These are phyloP conservation scores for Thaumetopoea pityocampa DNA, from an alignment of 1,140 invertebrate species.

Conservation along the genomic window DNA sequence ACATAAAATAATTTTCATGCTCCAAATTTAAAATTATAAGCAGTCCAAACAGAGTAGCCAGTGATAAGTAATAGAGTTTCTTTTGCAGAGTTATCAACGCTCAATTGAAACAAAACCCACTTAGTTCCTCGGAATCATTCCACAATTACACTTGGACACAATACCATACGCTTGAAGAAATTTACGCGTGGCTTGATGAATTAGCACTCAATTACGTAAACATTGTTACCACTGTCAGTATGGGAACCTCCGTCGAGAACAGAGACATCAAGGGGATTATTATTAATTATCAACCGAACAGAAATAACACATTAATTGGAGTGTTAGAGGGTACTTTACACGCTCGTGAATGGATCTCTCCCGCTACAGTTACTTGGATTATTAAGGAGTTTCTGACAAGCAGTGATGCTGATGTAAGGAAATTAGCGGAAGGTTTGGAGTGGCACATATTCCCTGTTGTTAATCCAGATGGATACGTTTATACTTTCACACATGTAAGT, in stretches of 20 bases:
- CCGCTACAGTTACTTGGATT: constrained; percentile 83
- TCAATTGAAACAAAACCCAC: constrained; percentile 31
- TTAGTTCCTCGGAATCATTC: constrained; percentile 23
- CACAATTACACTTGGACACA: constrained; percentile 52
- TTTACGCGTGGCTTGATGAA: constrained; percentile 72
- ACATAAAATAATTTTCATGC: too few species aligned
- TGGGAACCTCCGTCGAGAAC: constrained; percentile 78
- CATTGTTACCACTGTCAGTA: constrained; percentile 71
- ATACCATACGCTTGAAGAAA: constrained; percentile 68
- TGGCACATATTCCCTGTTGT: constrained; percentile 79
- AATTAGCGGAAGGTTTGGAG: constrained; percentile 78
- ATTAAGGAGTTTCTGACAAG: constrained; percentile 80
- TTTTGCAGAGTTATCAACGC: constrained; percentile 46
- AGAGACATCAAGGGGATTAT: constrained; percentile 81
- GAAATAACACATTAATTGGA: constrained; percentile 30
- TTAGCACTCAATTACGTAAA: constrained; percentile 50
- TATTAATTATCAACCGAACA: constrained; percentile 72
- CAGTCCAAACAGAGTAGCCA: too few species aligned
- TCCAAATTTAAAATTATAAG: too few species aligned
- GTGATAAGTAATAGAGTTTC: background rate
- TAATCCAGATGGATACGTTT: constrained; percentile 85
- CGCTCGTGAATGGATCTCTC: constrained; percentile 87
- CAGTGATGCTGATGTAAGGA: constrained; percentile 58
- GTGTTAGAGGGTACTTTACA: constrained; percentile 81
- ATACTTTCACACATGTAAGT: constrained; percentile 76